phyloP scores from a whole-genome alignment of 2,888 invertebrate species.

The Drosophila prostipennis region DNA sequence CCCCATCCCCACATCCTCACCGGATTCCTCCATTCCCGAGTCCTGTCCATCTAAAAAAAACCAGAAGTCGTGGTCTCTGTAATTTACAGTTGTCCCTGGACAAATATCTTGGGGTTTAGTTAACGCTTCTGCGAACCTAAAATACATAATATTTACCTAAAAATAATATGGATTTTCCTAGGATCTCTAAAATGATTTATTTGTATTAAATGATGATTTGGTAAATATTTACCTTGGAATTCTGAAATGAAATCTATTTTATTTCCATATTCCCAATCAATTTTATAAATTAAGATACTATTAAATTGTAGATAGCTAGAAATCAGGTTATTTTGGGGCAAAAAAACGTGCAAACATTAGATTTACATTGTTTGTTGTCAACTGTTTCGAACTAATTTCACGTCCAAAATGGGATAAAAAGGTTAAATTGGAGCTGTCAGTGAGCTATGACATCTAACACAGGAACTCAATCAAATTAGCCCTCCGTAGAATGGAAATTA shows the following conservation, averaged over 20 bases:
- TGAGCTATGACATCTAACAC: conserved; percentile 57
- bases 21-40: background rate
- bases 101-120: background rate
- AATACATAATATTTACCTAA: too few relatives aligned
- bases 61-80: background rate
- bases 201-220: too few relatives aligned
- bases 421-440: conserved; percentile 50
- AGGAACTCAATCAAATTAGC: conserved; percentile 78
- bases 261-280: too few relatives aligned
- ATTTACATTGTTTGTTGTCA: background rate
- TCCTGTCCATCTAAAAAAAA: background rate
- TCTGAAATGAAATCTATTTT: too few relatives aligned
- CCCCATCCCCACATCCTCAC: background rate
- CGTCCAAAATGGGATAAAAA: conserved; percentile 17
- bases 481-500: conserved; percentile 33
- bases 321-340: too few relatives aligned
- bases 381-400: background rate
- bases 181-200: too few relatives aligned
- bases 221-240: too few relatives aligned
- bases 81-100: conserved; percentile 4
- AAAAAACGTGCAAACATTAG: background rate
- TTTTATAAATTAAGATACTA: too few relatives aligned
- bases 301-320: too few relatives aligned
- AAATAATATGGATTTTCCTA: too few relatives aligned
- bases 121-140: too few relatives aligned